Percentiles rank a stretch among this genome's conserved stretches.
These are phyloP conservation scores for Platycercus adscitus DNA, from an alignment of 2,113 vertebrate species.

Conservation along the genomic window DNA sequence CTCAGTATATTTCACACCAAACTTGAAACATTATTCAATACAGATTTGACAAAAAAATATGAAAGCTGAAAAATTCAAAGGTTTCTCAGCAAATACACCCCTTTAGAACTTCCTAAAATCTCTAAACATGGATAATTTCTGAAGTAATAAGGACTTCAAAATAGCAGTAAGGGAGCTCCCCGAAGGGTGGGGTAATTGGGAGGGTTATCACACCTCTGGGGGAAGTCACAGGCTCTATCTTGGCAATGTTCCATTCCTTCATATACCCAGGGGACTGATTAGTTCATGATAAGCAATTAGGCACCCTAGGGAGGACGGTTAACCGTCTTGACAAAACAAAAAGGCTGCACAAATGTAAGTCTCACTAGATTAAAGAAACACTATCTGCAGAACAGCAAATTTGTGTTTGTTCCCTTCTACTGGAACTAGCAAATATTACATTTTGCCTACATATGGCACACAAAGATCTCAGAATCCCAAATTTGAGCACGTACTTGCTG, in stretches of 20 bases:
- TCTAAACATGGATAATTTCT: background rate
- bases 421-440: conserved; percentile 29
- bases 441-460: conserved; percentile 53
- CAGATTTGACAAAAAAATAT: background rate
- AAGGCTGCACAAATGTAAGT: conserved; percentile 54
- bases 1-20: background rate
- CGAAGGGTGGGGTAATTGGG: background rate
- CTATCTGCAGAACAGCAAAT: conserved; percentile 39
- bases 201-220: conserved; percentile 33
- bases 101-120: background rate
- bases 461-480: conserved; percentile 34
- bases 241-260: conserved; percentile 39
- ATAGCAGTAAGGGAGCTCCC: background rate
- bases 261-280: conserved; percentile 44
- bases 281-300: conserved; percentile 58
- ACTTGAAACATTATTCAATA: background rate
- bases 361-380: conserved; percentile 51
- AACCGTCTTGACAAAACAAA: conserved; percentile 56
- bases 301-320: conserved; percentile 42
- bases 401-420: conserved; percentile 43
- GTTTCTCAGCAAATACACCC: background rate
- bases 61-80: background rate
- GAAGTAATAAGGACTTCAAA: background rate
- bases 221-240: conserved; percentile 43
- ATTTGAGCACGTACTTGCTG: conserved; percentile 60